A percentile compares a stretch with the other conserved stretches of the same genome.
phyloP scores from a whole-genome alignment of 2,888 invertebrate species.

The Nebria salina region DNA sequence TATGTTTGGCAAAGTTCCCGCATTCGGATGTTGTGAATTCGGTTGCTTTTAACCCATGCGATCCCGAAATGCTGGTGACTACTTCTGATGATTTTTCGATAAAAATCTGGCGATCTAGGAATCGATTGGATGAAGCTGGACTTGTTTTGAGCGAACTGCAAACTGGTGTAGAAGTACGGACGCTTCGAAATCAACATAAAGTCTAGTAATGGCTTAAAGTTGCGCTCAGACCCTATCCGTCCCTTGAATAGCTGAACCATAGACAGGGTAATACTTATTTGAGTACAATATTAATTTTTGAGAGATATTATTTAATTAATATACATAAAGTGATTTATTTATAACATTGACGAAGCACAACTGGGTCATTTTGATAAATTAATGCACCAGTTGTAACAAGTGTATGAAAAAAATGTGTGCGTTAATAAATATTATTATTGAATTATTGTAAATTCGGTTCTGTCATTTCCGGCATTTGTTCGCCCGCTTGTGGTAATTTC shows the following conservation, averaged over 20 bases:
- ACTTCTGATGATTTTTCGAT: conserved; percentile 84
- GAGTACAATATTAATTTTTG: background rate
- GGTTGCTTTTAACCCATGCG: conserved; percentile 84
- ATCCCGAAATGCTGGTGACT: conserved; percentile 83
- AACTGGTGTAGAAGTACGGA: conserved; percentile 63
- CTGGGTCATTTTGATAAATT: background rate
- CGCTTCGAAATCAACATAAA: conserved; percentile 43
- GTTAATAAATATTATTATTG: conserved; percentile 11
- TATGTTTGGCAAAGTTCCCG: conserved; percentile 77
- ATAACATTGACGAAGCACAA: background rate
- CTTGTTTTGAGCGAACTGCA: conserved; percentile 60
- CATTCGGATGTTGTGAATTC: conserved; percentile 85
- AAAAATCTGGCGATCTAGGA: conserved; percentile 70
- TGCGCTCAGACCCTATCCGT: background rate
- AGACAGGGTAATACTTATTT: background rate
- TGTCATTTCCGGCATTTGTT: conserved; percentile 14
- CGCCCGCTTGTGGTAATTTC: conserved; percentile 50
- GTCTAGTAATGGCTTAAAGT: background rate
- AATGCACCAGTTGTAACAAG: background rate
- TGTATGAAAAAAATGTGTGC: conserved; percentile 10
- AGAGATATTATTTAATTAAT: background rate
- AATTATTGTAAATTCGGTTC: conserved; percentile 12
- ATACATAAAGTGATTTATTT: background rate
- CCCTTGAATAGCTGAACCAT: background rate
- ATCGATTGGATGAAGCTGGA: conserved; percentile 63